phyloP scores from a whole-genome alignment of 2,797 vertebrate genomes.

The Pseudochirops corinnae region DNA sequence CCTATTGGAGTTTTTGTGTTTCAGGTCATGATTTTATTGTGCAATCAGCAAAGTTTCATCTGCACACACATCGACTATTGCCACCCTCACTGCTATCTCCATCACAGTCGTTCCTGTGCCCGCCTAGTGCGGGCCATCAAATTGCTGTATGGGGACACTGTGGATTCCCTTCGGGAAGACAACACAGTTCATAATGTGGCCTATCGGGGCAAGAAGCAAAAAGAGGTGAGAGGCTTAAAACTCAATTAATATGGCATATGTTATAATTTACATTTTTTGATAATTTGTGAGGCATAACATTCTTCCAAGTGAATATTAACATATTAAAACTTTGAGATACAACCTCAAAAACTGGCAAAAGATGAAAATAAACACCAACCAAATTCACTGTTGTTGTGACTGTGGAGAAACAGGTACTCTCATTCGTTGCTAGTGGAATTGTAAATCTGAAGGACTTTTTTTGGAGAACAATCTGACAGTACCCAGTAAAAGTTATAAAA shows the following conservation, averaged over 20 bases:
- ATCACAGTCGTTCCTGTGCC: constrained; percentile 97
- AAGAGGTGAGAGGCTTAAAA: constrained; percentile 89
- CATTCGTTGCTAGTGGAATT: not conserved
- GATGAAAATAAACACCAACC: not conserved
- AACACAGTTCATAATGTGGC: constrained; percentile 83
- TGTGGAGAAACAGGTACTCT: not conserved
- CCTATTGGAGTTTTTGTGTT: constrained; percentile 51
- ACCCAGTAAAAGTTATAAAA: not conserved
- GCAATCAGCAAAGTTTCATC: constrained; percentile 99
- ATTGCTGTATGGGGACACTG: constrained; percentile 95
- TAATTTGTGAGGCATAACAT: not conserved
- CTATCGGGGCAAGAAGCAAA: constrained; percentile 93
- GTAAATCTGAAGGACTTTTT: not conserved
- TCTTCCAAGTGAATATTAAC: not conserved
- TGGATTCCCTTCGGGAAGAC: constrained; percentile 94
- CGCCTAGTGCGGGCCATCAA: constrained; percentile 98
- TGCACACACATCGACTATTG: constrained; percentile 98
- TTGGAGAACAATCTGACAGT: not conserved
- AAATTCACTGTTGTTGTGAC: not conserved
- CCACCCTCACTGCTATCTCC: constrained; percentile 98
- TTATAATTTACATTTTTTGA: not conserved
- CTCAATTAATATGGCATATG: not conserved
- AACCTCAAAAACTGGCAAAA: not conserved
- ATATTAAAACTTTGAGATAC: not conserved
- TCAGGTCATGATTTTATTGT: constrained; percentile 98